Evolutionary conservation across 2,113 vertebrate genomes (phyloP).

Genomic region (Campylomormyrus numenius): DNA sequence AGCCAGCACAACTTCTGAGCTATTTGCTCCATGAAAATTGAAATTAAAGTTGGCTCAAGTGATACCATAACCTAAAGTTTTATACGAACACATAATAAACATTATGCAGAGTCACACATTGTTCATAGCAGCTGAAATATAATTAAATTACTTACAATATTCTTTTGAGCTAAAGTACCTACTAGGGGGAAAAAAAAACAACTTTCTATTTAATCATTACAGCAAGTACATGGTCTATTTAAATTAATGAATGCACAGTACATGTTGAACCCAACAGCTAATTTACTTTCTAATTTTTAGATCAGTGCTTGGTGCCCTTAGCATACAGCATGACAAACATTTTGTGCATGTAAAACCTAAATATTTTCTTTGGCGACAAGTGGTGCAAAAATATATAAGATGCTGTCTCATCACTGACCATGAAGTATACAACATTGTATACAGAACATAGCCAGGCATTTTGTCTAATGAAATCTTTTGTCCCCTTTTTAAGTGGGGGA

Average conservation of each 20-base stretch:
- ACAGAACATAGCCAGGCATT: no score
- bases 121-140: neutral
- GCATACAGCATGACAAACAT: neutral
- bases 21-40: neutral
- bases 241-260: neutral
- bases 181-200: neutral
- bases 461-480: no score
- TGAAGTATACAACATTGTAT: no score
- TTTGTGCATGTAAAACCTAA: neutral
- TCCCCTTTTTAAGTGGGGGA: no score
- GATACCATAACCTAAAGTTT: neutral
- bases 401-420: no score
- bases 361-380: neutral
- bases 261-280: neutral
- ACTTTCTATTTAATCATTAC: neutral
- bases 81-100: neutral
- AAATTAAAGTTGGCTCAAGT: neutral
- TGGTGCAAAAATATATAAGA: neutral
- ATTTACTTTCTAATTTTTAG: neutral
- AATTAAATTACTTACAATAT: neutral
- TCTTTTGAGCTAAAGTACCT: neutral
- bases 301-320: neutral
- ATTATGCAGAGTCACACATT: neutral
- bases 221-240: neutral
- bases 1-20: neutral